These are phyloP conservation scores for Catharus bicknelli DNA, from an alignment of 2,113 vertebrate species.

Conservation along the genomic window DNA sequence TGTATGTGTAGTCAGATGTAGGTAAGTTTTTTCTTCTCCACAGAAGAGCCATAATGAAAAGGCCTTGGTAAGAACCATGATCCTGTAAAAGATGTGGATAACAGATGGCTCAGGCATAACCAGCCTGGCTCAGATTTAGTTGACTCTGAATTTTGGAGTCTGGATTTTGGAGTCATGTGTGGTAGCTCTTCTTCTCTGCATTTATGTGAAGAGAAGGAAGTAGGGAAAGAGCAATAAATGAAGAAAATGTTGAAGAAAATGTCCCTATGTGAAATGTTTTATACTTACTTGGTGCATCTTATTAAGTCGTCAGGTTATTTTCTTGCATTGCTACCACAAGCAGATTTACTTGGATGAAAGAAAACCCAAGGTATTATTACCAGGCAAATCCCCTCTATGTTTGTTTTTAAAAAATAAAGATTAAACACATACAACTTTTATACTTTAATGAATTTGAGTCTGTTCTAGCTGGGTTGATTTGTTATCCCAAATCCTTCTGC, in stretches of 20 bases:
- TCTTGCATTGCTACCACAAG: background rate
- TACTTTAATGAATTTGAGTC: slow-evolving; percentile 54
- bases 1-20: background rate
- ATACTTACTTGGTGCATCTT: background rate
- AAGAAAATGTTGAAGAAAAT: background rate
- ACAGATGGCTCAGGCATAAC: background rate
- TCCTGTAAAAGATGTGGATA: fast-evolving
- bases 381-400: background rate
- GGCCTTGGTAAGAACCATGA: background rate
- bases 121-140: background rate
- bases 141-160: background rate
- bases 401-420: slow-evolving; percentile 45
- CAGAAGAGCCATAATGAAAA: background rate
- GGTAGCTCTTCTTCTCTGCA: background rate
- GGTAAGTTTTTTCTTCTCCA: background rate
- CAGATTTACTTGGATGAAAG: slow-evolving; percentile 1
- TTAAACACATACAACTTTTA: slow-evolving; percentile 29
- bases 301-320: background rate
- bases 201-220: background rate
- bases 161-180: background rate
- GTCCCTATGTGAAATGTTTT: background rate
- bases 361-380: background rate
- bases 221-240: background rate
- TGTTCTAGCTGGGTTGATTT: slow-evolving; percentile 47
- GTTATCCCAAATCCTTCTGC: slow-evolving; percentile 56